A percentile compares a stretch with the other conserved stretches of the same genome.
Evolutionary conservation across 2,888 invertebrate species (phyloP).

Genomic region (Brassicogethes aeneus): DNA sequence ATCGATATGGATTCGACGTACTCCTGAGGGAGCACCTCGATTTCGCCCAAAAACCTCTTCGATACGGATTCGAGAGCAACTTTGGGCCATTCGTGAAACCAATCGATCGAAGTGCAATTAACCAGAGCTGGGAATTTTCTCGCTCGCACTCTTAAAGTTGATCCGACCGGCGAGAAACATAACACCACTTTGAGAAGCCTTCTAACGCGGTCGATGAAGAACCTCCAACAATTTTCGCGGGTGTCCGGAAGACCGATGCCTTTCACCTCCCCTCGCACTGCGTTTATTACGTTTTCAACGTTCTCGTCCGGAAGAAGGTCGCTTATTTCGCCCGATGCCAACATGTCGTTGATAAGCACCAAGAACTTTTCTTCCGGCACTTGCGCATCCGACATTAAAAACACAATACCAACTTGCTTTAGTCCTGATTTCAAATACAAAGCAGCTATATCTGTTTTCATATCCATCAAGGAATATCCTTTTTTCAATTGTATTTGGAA

Average conservation of each 20-base stretch:
- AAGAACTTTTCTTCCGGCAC: slow-evolving; percentile 85
- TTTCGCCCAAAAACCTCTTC: slow-evolving; percentile 67
- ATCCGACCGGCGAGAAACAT: slow-evolving; percentile 93
- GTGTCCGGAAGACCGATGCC: slow-evolving; percentile 75
- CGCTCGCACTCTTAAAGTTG: slow-evolving; percentile 74
- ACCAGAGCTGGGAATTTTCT: slow-evolving; percentile 91
- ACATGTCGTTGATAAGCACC: slow-evolving; percentile 85
- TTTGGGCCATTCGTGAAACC: slow-evolving; percentile 96
- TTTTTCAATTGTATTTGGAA: slow-evolving; percentile 89
- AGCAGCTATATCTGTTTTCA: slow-evolving; percentile 62
- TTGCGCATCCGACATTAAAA: slow-evolving; percentile 91
- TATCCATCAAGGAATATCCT: slow-evolving; percentile 74
- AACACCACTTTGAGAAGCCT: slow-evolving; percentile 67
- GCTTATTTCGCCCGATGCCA: slow-evolving; percentile 90
- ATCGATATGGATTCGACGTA: slow-evolving; percentile 59
- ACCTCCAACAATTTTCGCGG: slow-evolving; percentile 90
- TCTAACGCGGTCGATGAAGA: slow-evolving; percentile 85
- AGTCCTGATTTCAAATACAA: slow-evolving; percentile 84
- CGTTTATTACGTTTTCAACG: slow-evolving; percentile 73
- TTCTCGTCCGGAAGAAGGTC: slow-evolving; percentile 88
- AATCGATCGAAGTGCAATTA: slow-evolving; percentile 88
- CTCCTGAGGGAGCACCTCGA: slow-evolving; percentile 58
- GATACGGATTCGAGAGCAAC: slow-evolving; percentile 88
- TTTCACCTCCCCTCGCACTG: slow-evolving; percentile 70
- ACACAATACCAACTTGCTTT: slow-evolving; percentile 71